phyloP scores from a whole-genome alignment of 2,797 vertebrate species.

The Sphaeramia orbicularis region DNA sequence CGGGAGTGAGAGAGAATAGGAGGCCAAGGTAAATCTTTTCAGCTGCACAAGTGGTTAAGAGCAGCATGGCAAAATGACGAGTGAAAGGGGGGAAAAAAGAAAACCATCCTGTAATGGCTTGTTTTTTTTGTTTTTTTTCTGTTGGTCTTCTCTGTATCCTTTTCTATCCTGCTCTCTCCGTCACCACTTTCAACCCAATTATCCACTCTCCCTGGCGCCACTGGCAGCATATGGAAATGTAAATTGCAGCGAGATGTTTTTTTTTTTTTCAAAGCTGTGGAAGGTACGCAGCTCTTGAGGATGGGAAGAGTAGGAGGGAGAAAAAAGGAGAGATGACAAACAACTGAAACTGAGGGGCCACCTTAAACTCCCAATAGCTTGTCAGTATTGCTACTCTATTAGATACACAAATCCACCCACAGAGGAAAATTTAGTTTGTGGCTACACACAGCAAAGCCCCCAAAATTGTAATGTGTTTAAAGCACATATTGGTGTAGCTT shows the following conservation, averaged over 20 bases:
- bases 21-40: slow-evolving; percentile 89
- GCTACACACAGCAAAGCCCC: slow-evolving; percentile 17
- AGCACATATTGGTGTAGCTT: slow-evolving; percentile 9
- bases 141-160: slow-evolving; percentile 82
- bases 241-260: slow-evolving; percentile 82
- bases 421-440: slow-evolving; percentile 37
- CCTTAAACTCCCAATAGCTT: slow-evolving; percentile 70
- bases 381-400: slow-evolving; percentile 65
- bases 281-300: slow-evolving; percentile 84
- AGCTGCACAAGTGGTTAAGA: slow-evolving; percentile 88
- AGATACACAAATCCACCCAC: slow-evolving; percentile 68
- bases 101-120: slow-evolving; percentile 83
- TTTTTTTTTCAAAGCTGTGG: slow-evolving; percentile 73
- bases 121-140: slow-evolving; percentile 58
- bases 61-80: slow-evolving; percentile 85
- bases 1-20: slow-evolving; percentile 75
- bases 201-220: slow-evolving; percentile 88
- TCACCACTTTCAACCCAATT: slow-evolving; percentile 88
- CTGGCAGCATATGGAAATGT: slow-evolving; percentile 89
- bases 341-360: slow-evolving; percentile 71
- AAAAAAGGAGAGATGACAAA: slow-evolving; percentile 70
- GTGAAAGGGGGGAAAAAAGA: slow-evolving; percentile 72
- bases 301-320: slow-evolving; percentile 70
- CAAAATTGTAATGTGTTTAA: slow-evolving; percentile 23
- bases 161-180: slow-evolving; percentile 83